Base-by-base conservation (phyloP, 2,113 vertebrate genomes). In the Poeciliopsis retropinna region DNA sequence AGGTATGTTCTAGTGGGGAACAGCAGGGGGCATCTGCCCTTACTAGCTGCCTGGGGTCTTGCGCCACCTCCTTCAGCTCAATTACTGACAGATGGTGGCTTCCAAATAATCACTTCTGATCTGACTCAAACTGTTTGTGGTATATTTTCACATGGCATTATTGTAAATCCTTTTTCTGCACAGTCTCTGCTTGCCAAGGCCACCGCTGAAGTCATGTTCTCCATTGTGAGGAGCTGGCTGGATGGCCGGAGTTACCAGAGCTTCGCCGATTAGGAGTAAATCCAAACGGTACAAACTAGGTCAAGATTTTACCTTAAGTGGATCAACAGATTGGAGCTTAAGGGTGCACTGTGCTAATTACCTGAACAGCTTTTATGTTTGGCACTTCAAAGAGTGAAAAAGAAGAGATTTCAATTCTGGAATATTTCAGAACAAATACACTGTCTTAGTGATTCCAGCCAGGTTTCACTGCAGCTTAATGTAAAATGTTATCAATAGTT, bases 161-260 rank as follows among this genome's bases (percentile, higher is more conserved):
- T 87, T 91, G 92, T 91, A 91, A 92, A 94, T 84, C 81, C 88
- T 91, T 89, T 70, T 85, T 84, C 70, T 77, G 60, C 84, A 91
- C 78, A 73, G 73, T 67, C 68, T 65, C 72, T 67, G 70, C 85
- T 82, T 90, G 71, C 79, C 80, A 85, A 62, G 68, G 77, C 73
- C 76, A 90, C 84, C 64, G 8, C 27, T 71, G 81, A 63, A 70
- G 77, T 78, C n/a, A 0, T 61, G 64, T 61, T 15, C 22, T 25
- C 72, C 85, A 82, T 88, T 87, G 73, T 88, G 84, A 91, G 44
- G 44, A 47, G 44, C 14, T 19, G 44, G 44, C 5, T 19, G 44
- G 44, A 47, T 47, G 44, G 17, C 44, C 44, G 17, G 44, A 47
- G 44, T 19, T 47, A 17, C 44, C 44, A 82, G 78, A 70, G 72